phyloP scores from a whole-genome alignment of 64 coral and sea anemone species.

The Montipora capricornis region DNA sequence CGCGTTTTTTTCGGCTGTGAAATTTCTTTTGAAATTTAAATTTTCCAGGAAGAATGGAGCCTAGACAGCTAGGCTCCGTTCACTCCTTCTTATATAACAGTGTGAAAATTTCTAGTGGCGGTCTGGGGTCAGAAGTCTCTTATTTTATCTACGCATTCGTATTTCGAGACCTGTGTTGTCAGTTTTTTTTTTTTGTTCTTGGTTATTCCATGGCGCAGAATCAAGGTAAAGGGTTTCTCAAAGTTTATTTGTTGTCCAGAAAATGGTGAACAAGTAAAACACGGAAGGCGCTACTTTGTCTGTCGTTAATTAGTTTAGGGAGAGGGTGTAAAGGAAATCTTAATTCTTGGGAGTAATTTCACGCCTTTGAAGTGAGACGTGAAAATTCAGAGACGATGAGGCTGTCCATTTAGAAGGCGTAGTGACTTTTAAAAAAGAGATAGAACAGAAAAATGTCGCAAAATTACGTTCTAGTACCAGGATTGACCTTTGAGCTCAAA shows the following conservation, averaged over 20 bases:
- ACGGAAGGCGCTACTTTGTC: neutral
- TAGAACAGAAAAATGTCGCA: neutral
- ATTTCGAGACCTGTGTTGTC: too few species aligned
- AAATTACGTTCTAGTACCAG: too few species aligned
- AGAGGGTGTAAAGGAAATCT: neutral
- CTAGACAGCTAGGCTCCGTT: constrained; percentile 33
- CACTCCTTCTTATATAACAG: neutral
- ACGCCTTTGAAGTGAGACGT: constrained; percentile 25
- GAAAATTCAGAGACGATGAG: neutral
- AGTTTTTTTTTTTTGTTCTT: neutral
- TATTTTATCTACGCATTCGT: neutral
- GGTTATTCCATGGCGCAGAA: neutral
- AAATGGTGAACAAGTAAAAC: neutral
- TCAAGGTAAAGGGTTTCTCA: neutral
- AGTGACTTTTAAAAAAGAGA: neutral
- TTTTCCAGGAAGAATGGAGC: constrained; percentile 39
- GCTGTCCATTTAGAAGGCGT: neutral
- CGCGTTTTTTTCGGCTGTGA: neutral
- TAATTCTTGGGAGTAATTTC: constrained; percentile 13
- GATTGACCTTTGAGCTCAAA: neutral
- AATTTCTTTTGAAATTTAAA: constrained; percentile 36
- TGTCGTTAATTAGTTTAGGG: constrained; percentile 40
- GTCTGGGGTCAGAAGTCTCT: neutral
- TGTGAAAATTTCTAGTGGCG: neutral
- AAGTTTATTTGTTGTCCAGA: neutral